Evolutionary conservation across 2,113 vertebrate species (phyloP), one percentile per base, ranked within the genome.

Genomic region (Hoplias malabaricus): DNA sequence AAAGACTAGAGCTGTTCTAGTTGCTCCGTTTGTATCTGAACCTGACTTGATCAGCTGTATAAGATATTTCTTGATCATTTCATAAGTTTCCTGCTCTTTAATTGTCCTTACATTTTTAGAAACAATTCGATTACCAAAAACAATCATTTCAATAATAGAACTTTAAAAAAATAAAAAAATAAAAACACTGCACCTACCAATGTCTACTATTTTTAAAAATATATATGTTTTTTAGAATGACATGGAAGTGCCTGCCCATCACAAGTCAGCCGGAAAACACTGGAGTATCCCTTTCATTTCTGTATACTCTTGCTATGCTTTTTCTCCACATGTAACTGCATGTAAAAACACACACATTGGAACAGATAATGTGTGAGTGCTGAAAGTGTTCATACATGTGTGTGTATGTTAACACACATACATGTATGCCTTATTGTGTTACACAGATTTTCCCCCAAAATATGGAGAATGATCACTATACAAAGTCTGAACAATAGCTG

Each of bases 391-490:
- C 27, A 16, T 50, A 50, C 87, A 81, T 84, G 73, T 1, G 83
- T 87, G 85, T 90, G 90, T 90, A 10, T 5, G 8, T 86, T 89
- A 86, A 87, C 48, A 67, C 56, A 73, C 27, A 23, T 33, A 33
- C 65, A 34, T 1, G 13, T 77, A 54, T 69, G 33, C 59, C 68
- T 69, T 33, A 8, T 69, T 82, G 69, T 77, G 14, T 68, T 78
- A 57, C 33, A 67, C 61, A 80, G 29, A 40, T 63, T 14, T 36
- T 36, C 12, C 40, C 31, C 72, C 13, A 27, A 43, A 56, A 73
- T 33, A 42, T 48, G 42, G 23, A 46, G 27, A 73, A 56, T 69
- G 54, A 33, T 67, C 31, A 73, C 33, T 57, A 62, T 38, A 43
- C 9, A 12, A 36, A 56, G 59, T n/a, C 65, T 89, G 87, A 80